These are phyloP conservation scores for Vanessa atalanta DNA, from an alignment of 1,140 invertebrate genomes.

Conservation along the genomic window DNA sequence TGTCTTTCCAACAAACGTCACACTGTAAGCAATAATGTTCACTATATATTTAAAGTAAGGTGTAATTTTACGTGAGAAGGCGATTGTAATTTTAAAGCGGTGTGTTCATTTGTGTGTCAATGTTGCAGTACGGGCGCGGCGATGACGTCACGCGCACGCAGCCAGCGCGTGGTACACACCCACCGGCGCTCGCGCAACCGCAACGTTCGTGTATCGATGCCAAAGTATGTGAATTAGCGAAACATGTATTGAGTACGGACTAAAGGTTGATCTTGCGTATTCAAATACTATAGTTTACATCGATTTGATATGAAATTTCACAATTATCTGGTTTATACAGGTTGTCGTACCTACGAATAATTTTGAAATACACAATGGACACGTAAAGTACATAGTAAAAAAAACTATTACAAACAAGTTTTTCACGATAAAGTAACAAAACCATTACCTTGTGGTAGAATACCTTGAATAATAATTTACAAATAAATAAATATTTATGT, in stretches of 20 bases:
- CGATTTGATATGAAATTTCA: too few species aligned
- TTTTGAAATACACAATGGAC: too few species aligned
- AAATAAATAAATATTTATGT: too few species aligned
- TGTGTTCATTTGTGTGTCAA: slow-evolving; percentile 42
- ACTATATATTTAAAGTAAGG: not conserved
- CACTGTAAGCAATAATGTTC: not conserved
- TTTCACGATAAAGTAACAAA: not conserved
- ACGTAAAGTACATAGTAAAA: too few species aligned
- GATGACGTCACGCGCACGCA: slow-evolving; percentile 66
- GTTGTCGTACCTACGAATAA: too few species aligned
- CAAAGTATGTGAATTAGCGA: slow-evolving; percentile 22
- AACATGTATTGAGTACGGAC: not conserved
- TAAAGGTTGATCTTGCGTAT: slow-evolving; percentile 21
- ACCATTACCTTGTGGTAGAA: too few species aligned
- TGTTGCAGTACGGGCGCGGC: slow-evolving; percentile 56
- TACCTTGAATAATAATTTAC: too few species aligned
- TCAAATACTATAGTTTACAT: too few species aligned
- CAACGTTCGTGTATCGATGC: slow-evolving; percentile 13
- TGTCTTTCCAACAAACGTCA: not conserved
- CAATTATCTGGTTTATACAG: too few species aligned
- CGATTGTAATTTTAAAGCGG: not conserved
- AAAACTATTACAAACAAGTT: too few species aligned
- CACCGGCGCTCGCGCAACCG: slow-evolving; percentile 44
- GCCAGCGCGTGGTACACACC: slow-evolving; percentile 56
- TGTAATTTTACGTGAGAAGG: slow-evolving; percentile 9